Base-by-base conservation (phyloP, 2,797 vertebrate species). In the Sebastes nivosus region DNA sequence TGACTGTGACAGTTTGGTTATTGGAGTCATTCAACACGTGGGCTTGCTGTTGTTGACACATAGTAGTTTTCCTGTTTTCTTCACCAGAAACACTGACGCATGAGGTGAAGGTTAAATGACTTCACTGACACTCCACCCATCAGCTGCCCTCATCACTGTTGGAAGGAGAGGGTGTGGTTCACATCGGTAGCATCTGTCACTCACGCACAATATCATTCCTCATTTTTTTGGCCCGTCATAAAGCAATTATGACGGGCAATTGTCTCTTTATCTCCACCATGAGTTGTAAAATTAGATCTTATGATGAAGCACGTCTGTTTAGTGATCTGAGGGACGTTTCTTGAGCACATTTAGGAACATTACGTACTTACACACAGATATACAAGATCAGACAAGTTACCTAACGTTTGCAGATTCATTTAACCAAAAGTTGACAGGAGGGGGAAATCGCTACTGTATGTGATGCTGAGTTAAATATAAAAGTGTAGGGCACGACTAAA, bases 81-180 rank as follows among this genome's bases (percentile, higher is more conserved):
- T 14, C 3, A 24, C 9, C 4, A 14, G n/a, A 81, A 80, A 73
- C 6, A 63, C n/a, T 70, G 72, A 84, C 1, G 2, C 16, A 34
- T 20, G 30, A 81, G 13, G 20, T 59, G 2, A 72, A 60, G 36
- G 57, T 60, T 30, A 74, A 57, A 80, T 79, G 8, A 86, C 38
- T 60, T 64, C 27, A 63, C 4, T 36, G 25, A 76, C 22, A 60
- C 71, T 85, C 81, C 79, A 81, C 82, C 82, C 73, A 46, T 58
- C 70, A 61, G 78, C 71, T 75, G 69, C 64, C 34, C 13, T 68
- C 10, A 57, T 61, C 60, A 22, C 18, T 34, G 71, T 25, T 73
- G 36, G 25, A 60, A 80, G 13, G n/a, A 36, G 13, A 60, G 65
- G 83, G 86, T 27, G 80, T 67, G 78, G 77, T 46, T 77, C 59